phyloP scores from a whole-genome alignment of 30 jellyfish, hydroid and myxozoan genomes.

The Aurelia sp. region DNA sequence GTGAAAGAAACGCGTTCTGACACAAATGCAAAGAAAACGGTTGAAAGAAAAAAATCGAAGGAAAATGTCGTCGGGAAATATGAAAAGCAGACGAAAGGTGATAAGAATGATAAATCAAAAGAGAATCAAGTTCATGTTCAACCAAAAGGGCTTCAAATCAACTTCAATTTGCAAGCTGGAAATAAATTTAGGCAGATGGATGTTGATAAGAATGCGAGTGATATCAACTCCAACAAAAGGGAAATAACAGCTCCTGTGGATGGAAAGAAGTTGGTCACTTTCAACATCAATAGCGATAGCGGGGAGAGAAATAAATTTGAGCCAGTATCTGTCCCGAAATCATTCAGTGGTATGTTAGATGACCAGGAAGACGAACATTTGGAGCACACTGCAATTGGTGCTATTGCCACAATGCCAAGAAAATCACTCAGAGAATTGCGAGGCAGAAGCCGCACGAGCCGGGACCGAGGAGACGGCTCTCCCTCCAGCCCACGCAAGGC shows the following conservation, averaged over 20 bases:
- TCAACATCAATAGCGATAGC: conserved; percentile 4
- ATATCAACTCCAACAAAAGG: conserved; percentile 14
- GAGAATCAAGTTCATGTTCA: conserved; percentile 49
- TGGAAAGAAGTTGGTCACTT: conserved; percentile 66
- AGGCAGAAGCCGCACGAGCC: conserved; percentile 80
- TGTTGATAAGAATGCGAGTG: conserved; percentile 2
- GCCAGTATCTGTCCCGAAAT: conserved; percentile 28
- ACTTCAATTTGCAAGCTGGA: conserved; percentile 64
- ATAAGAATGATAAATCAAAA: not conserved
- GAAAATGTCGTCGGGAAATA: conserved; percentile 50
- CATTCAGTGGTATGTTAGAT: conserved; percentile 30
- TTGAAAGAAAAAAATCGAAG: not conserved
- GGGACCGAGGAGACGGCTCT: conserved; percentile 84
- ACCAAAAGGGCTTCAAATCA: conserved; percentile 68
- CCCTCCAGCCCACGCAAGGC: conserved; percentile 95
- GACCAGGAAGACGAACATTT: conserved; percentile 34
- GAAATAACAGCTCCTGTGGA: conserved; percentile 10
- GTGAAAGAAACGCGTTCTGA: conserved; percentile 8
- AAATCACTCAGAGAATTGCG: conserved; percentile 76
- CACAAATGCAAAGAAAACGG: conserved; percentile 6
- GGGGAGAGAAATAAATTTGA: conserved; percentile 19
- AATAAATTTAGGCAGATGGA: conserved; percentile 59
- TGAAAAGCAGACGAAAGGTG: conserved; percentile 22
- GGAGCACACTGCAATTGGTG: conserved; percentile 76
- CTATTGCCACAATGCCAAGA: conserved; percentile 70